Evolutionary conservation across 1,140 invertebrate species (phyloP).

Genomic region (Temnothorax nylanderi): DNA sequence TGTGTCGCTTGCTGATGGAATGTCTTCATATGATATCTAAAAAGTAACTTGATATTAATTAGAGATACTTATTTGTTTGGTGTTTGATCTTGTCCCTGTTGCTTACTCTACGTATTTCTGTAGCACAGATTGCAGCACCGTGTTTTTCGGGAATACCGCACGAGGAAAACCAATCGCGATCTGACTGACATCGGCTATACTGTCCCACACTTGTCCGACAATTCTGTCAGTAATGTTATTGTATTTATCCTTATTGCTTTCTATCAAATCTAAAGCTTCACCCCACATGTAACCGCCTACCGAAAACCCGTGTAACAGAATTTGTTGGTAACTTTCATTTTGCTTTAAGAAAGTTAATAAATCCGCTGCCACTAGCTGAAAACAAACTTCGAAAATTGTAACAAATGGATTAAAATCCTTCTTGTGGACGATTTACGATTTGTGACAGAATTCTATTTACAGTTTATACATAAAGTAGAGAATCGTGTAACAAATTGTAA

Average conservation of each 20-base stretch:
- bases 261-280: slow-evolving; percentile 90
- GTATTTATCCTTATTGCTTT: slow-evolving; percentile 88
- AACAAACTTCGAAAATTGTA: slow-evolving; percentile 61
- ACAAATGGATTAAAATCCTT: slow-evolving; percentile 3
- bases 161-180: slow-evolving; percentile 91
- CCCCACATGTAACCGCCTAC: slow-evolving; percentile 95
- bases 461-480: background rate
- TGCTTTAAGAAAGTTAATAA: slow-evolving; percentile 90
- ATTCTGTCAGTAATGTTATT: slow-evolving; percentile 89
- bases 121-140: slow-evolving; percentile 89
- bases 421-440: background rate
- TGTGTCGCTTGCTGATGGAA: slow-evolving; percentile 92
- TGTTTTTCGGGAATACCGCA: slow-evolving; percentile 93
- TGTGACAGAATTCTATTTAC: background rate
- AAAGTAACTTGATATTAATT: slow-evolving; percentile 61
- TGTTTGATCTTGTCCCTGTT: background rate
- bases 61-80: background rate
- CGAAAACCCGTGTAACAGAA: slow-evolving; percentile 95
- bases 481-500: background rate
- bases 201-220: slow-evolving; percentile 94
- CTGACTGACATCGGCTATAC: slow-evolving; percentile 93
- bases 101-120: slow-evolving; percentile 91
- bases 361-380: slow-evolving; percentile 90
- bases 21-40: slow-evolving; percentile 91
- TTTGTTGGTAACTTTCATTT: slow-evolving; percentile 88